Conservation (phyloP, 1,140 invertebrate genomes). For the Cotesia typhae region DNA sequence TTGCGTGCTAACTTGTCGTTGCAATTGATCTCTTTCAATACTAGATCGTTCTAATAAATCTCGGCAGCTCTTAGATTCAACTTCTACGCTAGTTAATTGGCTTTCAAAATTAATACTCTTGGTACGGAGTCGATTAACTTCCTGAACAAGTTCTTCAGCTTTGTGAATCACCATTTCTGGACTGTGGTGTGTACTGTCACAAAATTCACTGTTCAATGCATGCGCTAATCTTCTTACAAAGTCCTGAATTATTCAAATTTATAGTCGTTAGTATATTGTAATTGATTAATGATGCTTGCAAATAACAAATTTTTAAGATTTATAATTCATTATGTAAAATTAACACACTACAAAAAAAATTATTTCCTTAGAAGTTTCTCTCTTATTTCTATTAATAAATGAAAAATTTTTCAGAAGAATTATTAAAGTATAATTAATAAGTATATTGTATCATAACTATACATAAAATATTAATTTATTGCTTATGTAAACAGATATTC, state of each 20-base stretch:
- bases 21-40: conserved; percentile 74
- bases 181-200: conserved; percentile 68
- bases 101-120: conserved; percentile 69
- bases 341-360: too few species aligned
- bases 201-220: conserved; percentile 73
- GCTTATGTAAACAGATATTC: too few species aligned
- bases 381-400: too few species aligned
- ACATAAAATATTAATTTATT: too few species aligned
- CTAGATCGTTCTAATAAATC: conserved; percentile 72
- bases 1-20: conserved; percentile 73
- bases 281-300: conserved; percentile 5
- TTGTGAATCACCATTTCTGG: conserved; percentile 76
- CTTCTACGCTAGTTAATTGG: conserved; percentile 71
- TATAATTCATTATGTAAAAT: too few species aligned
- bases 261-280: background rate
- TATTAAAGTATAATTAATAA: too few species aligned
- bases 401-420: too few species aligned
- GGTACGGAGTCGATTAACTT: conserved; percentile 66
- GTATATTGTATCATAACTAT: too few species aligned
- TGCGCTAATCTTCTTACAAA: conserved; percentile 74
- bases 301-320: background rate
- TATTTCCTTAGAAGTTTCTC: too few species aligned
- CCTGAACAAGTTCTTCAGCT: conserved; percentile 76
- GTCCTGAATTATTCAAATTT: conserved; percentile 63
- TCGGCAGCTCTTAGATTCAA: conserved; percentile 72